Conservation (phyloP, 2,888 invertebrate genomes). For the Agrilus mali region DNA sequence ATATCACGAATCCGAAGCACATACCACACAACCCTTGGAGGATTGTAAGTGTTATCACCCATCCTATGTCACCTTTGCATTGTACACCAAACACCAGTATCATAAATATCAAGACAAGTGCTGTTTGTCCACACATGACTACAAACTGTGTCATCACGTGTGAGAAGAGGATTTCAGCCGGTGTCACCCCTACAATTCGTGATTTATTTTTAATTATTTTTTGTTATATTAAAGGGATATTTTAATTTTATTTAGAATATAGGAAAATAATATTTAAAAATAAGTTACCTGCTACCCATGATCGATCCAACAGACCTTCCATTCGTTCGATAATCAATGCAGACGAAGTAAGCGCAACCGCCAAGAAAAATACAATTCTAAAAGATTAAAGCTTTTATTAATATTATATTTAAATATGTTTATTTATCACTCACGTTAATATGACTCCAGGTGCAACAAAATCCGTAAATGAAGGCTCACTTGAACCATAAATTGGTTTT, state of each 20-base stretch:
- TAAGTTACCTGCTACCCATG: conserved; percentile 67
- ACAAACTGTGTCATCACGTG: conserved; percentile 91
- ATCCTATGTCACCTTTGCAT: conserved; percentile 74
- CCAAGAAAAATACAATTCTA: conserved; percentile 93
- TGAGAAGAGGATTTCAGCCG: conserved; percentile 83
- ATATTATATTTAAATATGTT: not conserved
- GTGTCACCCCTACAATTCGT: conserved; percentile 57
- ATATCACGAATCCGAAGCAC: conserved; percentile 93
- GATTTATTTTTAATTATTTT: not conserved
- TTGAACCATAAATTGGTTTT: conserved; percentile 78
- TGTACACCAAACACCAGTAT: conserved; percentile 82
- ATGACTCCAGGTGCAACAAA: conserved; percentile 95
- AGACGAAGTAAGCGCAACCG: conserved; percentile 86
- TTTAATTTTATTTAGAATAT: not conserved
- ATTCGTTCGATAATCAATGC: conserved; percentile 83
- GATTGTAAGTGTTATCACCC: conserved; percentile 75
- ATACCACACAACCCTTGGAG: conserved; percentile 90
- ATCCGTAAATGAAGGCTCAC: conserved; percentile 86
- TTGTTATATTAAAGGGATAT: not conserved
- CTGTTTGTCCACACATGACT: conserved; percentile 89
- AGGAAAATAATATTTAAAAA: not conserved
- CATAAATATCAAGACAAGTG: conserved; percentile 83
- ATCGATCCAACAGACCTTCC: conserved; percentile 83
- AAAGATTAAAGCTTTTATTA: conserved; percentile 17
- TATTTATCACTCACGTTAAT: conserved; percentile 56